Evolutionary conservation across 2,797 vertebrate genomes (phyloP), one percentile per base, ranked within the genome.

Genomic region (Uromys caudimaculatus): DNA sequence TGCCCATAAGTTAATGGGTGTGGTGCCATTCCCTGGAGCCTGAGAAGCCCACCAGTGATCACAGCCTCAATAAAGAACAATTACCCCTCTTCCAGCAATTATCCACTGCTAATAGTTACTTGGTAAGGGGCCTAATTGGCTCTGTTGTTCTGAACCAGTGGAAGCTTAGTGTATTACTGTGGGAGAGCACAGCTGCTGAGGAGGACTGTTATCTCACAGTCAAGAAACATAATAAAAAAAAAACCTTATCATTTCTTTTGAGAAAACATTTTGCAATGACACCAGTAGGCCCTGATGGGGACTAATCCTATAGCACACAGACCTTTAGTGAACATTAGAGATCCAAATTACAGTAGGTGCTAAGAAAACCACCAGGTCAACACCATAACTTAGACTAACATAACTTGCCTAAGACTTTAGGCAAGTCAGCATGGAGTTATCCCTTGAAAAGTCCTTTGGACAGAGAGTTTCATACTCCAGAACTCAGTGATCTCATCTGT

Each of bases 391-490:
- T 52, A 35, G 44, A n/a, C n/a, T n/a, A n/a, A n/a, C n/a, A n/a
- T n/a, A n/a, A n/a, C n/a, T n/a, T n/a, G n/a, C n/a, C n/a, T n/a
- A n/a, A n/a, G n/a, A n/a, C n/a, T n/a, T 90, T 90, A 50, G 24
- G 50, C n/a, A 86, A 73, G 71, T 35, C 44, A 85, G 8, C 9
- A 41, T 38, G 69, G 6, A 54, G 38, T 79, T 9, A 76, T 54
- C 44, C 50, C 47, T 50, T 89, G 73, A 78, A 24, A 85, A 32
- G 21, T 64, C 75, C 17, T 23, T 52, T 64, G 88, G 75, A 12
- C n/a, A 95, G 85, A 89, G 50, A 81, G n/a, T 95, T 69, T 78
- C 38, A 54, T 93, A 24, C 27, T 87, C 27, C 7, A 94, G 41
- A 47, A 6, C 69, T 94, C 44, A 52, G 19, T 75, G 56, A 95